Evolutionary conservation across 2,888 invertebrate genomes (phyloP), one percentile per base, ranked within the genome.

Genomic region (Anticlea derivata): DNA sequence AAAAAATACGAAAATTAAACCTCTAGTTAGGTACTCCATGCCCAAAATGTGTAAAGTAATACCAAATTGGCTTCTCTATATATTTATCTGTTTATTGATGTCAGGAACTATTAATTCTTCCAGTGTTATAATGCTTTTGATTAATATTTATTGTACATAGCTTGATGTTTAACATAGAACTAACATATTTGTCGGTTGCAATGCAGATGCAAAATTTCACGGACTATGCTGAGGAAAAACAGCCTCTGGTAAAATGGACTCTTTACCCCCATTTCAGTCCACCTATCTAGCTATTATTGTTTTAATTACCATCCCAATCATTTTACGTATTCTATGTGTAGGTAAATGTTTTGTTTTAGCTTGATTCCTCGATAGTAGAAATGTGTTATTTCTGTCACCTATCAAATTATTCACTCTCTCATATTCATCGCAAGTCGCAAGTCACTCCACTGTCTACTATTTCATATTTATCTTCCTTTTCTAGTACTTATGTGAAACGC

Each of bases 141-240:
- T 67, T 60, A 62, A 65, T 44, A 40, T 37, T 31, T 55, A 45
- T 41, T 62, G 58, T 55, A 61, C 31, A 63, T 50, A 59, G 63
- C 60, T 58, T 60, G 37, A 40, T 73, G 71, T 74, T 74, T 78
- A 63, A 70, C n/a, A n/a, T 75, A 69, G 66, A 78, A 83, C 79
- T 87, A 87, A 87, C 80, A 68, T 80, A 68, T 90, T 87, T 89
- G 79, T 86, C 86, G 83, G 83, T 83, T 83, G 82, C 76, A 75
- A 81, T 77, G 79, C 90, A 95, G 95, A 94, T 94, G 93, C 94
- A 95, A 93, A 93, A 95, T 92, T 93, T 95, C 94, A 95, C 95
- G 95, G 96, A 96, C 93, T 96, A 95, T 94, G 94, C 95, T 91
- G 96, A 96, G 94, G 96, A 96, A 93, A 95, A 95, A 92, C 94